These are phyloP conservation scores for Aurelia sp. DNA, from an alignment of 30 jellyfish, hydroid and myxozoan genomes.

Conservation along the genomic window DNA sequence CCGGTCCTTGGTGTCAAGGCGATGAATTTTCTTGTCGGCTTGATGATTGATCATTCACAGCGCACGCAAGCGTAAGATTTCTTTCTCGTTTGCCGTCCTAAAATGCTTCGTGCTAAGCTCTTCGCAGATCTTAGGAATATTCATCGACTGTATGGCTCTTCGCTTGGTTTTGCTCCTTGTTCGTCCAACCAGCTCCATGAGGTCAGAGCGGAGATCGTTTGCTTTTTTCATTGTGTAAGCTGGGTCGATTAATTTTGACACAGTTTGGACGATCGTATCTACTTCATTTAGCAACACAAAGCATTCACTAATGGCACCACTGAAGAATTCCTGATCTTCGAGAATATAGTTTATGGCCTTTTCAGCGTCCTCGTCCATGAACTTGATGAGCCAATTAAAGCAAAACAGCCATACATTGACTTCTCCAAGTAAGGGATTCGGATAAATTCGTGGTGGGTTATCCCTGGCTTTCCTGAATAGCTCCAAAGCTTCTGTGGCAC, in stretches of 20 bases:
- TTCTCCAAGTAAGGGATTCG: conserved; percentile 43
- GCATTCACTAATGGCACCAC: conserved; percentile 27
- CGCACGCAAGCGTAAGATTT: conserved; percentile 17
- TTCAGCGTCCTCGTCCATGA: conserved; percentile 23
- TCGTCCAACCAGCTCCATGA: conserved; percentile 23
- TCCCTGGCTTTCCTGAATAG: conserved; percentile 42
- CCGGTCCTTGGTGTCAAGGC: background rate
- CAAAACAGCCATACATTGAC: conserved; percentile 47
- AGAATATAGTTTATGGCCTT: conserved; percentile 11
- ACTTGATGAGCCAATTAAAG: conserved; percentile 25
- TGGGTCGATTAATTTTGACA: conserved; percentile 37
- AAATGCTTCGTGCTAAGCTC: conserved; percentile 14
- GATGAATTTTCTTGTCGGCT: conserved; percentile 31
- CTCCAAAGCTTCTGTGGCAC: conserved; percentile 24
- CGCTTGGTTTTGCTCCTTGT: background rate
- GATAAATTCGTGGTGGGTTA: conserved; percentile 42
- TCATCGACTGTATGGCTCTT: background rate
- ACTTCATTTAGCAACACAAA: conserved; percentile 30
- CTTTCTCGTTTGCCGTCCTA: conserved; percentile 17
- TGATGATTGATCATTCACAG: conserved; percentile 25
- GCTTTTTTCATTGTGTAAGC: conserved; percentile 31
- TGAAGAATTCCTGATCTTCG: conserved; percentile 23
- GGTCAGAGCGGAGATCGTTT: conserved; percentile 1
- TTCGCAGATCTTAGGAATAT: conserved; percentile 19
- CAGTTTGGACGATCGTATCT: conserved; percentile 25